phyloP scores from a whole-genome alignment of 2,113 vertebrate genomes.

The Campylomormyrus numenius region DNA sequence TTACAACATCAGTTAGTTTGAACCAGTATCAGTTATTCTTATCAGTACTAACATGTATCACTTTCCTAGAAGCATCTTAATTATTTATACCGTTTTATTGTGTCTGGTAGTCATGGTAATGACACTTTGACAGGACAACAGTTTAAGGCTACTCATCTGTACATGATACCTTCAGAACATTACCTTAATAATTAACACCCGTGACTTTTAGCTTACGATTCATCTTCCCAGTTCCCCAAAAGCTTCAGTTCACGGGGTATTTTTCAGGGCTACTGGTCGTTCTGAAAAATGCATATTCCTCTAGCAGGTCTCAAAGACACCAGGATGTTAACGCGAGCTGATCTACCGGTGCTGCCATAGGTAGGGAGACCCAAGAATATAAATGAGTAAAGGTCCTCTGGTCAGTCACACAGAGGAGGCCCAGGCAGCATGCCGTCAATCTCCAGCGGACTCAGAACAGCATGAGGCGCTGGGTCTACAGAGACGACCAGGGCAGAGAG shows the following conservation, averaged over 20 bases:
- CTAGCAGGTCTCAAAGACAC: background rate
- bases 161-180: background rate
- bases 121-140: background rate
- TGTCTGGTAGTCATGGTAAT: background rate
- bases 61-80: background rate
- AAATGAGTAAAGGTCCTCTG: background rate
- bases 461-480: background rate
- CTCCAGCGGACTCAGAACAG: constrained; percentile 20
- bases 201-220: background rate
- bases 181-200: background rate
- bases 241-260: background rate
- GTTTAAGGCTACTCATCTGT: background rate
- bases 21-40: background rate
- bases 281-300: background rate
- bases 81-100: background rate
- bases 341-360: background rate
- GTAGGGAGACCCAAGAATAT: background rate
- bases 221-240: background rate
- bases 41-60: background rate
- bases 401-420: background rate
- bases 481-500: constrained; percentile 22
- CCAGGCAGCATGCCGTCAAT: constrained; percentile 42
- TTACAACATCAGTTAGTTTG: background rate
- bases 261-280: background rate
- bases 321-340: background rate